Percentiles rank a stretch among this genome's conserved stretches.
These are phyloP conservation scores for Bilobella aurantiaca DNA, from an alignment of 1,140 invertebrate species.

Conservation along the genomic window DNA sequence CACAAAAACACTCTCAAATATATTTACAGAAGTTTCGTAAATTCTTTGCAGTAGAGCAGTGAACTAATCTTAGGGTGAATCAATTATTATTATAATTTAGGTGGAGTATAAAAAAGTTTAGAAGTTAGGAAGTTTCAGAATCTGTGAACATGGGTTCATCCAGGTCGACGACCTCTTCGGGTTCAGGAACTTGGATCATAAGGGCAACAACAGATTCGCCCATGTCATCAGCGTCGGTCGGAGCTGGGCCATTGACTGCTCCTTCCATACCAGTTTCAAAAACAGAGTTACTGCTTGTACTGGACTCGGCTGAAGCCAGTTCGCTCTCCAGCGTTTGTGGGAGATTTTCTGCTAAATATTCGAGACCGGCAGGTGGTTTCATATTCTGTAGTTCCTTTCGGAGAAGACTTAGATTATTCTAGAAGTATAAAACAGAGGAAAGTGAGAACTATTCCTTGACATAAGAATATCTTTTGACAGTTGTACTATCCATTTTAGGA, in stretches of 20 bases:
- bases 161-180: not conserved
- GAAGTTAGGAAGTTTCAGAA: not conserved
- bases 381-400: slow-evolving; percentile 44
- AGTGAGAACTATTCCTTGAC: no score
- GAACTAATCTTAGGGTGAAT: no score
- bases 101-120: no score
- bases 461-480: no score
- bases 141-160: not conserved
- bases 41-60: no score
- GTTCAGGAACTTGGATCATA: not conserved
- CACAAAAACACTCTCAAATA: no score
- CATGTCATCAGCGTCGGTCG: not conserved
- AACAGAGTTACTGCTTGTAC: not conserved
- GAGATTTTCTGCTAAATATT: slow-evolving; percentile 25
- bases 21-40: no score
- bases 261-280: not conserved
- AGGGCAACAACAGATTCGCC: not conserved
- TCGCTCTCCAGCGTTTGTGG: not conserved
- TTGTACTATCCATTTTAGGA: no score
- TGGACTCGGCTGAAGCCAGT: not conserved
- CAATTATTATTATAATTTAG: no score
- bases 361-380: slow-evolving; percentile 41
- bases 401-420: slow-evolving; percentile 44
- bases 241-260: no score
- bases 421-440: slow-evolving; percentile 15